These are phyloP conservation scores for Entelurus aequoreus DNA, from an alignment of 2,113 vertebrate genomes.

Conservation along the genomic window DNA sequence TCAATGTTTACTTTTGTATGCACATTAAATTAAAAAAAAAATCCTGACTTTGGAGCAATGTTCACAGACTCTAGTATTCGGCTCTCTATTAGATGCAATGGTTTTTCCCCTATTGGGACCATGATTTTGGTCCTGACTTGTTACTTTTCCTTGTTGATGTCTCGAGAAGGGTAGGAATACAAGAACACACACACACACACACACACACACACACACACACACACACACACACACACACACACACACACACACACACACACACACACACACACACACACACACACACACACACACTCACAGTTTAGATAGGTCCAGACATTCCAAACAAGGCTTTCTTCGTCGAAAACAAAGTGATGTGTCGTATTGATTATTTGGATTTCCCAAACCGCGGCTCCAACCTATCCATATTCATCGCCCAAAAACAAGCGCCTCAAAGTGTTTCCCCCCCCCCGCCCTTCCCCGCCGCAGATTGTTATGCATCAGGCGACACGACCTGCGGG, in stretches of 20 bases:
- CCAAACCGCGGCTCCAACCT: slow-evolving; percentile 49
- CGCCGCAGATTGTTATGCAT: slow-evolving; percentile 66
- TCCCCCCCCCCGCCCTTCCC: slow-evolving; percentile 22
- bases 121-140: too few relatives aligned
- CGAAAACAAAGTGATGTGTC: slow-evolving; percentile 41
- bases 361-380: slow-evolving; percentile 61
- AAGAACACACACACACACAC: too few relatives aligned
- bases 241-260: background rate
- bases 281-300: background rate
- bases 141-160: too few relatives aligned
- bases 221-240: background rate
- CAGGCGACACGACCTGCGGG: slow-evolving; percentile 64
- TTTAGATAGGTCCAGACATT: slow-evolving; percentile 42
- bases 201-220: background rate
- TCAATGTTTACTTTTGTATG: too few relatives aligned
- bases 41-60: too few relatives aligned
- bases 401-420: slow-evolving; percentile 57
- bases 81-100: too few relatives aligned
- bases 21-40: too few relatives aligned
- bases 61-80: too few relatives aligned
- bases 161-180: too few relatives aligned
- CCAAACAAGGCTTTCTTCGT: slow-evolving; percentile 58
- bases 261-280: too few relatives aligned
- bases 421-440: slow-evolving; percentile 31
- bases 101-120: too few relatives aligned